These are phyloP conservation scores for Etia nguti DNA, from an alignment of 2,113 vertebrate species.

Conservation along the genomic window DNA sequence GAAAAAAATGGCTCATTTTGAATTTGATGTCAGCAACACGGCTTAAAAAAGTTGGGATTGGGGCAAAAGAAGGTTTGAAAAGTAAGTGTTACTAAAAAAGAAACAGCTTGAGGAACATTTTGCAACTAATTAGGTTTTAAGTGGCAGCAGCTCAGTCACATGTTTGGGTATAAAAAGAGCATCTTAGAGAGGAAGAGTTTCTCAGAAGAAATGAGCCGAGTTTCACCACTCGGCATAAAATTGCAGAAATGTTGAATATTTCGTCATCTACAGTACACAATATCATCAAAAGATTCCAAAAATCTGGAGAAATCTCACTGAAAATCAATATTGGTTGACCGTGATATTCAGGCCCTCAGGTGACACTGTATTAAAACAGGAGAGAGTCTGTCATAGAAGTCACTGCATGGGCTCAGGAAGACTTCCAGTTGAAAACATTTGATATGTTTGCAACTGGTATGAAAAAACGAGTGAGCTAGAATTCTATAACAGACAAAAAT, in stretches of 20 bases:
- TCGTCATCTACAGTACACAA: too few relatives aligned
- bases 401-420: background rate
- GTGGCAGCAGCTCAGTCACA: background rate
- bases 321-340: background rate
- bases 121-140: background rate
- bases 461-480: background rate
- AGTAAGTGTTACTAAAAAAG: background rate
- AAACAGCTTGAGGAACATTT: background rate
- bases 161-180: background rate
- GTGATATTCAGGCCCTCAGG: background rate
- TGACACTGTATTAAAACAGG: background rate
- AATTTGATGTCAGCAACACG: background rate
- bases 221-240: background rate
- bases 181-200: background rate
- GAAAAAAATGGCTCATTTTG: background rate
- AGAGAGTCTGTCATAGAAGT: accelerated
- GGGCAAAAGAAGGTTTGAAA: background rate
- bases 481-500: background rate
- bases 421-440: background rate
- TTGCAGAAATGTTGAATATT: too few relatives aligned
- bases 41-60: background rate
- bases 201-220: accelerated
- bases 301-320: background rate
- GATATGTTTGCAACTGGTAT: background rate
- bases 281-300: too few relatives aligned